Conservation (phyloP, 1,140 invertebrate species). For the Aphaenogaster floridana region DNA sequence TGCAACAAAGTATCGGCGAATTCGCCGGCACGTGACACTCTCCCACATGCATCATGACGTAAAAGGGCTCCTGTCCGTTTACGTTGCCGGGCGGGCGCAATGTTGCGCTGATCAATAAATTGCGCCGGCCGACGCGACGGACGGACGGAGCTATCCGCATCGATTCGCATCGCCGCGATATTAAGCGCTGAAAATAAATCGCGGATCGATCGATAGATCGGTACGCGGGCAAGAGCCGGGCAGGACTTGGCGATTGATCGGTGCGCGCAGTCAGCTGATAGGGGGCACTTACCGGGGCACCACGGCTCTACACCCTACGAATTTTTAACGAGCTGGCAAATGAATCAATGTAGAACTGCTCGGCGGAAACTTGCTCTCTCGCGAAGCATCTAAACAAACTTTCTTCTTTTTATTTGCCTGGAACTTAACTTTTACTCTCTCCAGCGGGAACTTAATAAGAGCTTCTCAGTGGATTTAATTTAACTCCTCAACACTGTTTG, state of each 20-base stretch:
- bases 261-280: background rate
- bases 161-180: slow-evolving; percentile 38
- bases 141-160: slow-evolving; percentile 23
- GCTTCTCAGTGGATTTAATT: slow-evolving; percentile 4
- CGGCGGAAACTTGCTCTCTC: background rate
- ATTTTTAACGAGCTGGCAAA: slow-evolving; percentile 35
- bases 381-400: background rate
- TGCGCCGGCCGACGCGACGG: background rate
- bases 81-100: slow-evolving; percentile 24
- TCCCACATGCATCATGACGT: slow-evolving; percentile 59
- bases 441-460: background rate
- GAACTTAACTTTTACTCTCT: slow-evolving; percentile 3
- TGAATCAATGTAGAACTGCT: background rate
- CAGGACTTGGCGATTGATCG: background rate
- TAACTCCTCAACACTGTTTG: background rate
- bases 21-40: slow-evolving; percentile 56
- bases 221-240: background rate
- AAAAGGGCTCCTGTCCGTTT: slow-evolving; percentile 43
- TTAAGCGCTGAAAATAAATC: slow-evolving; percentile 31
- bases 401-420: background rate
- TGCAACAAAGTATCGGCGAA: slow-evolving; percentile 40
- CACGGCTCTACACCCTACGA: background rate
- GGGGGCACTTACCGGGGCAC: background rate
- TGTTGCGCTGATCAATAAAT: slow-evolving; percentile 52
- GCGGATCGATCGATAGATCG: slow-evolving; percentile 9